These are phyloP conservation scores for Cactoblastis cactorum DNA, from an alignment of 2,888 invertebrate species.

Conservation along the genomic window DNA sequence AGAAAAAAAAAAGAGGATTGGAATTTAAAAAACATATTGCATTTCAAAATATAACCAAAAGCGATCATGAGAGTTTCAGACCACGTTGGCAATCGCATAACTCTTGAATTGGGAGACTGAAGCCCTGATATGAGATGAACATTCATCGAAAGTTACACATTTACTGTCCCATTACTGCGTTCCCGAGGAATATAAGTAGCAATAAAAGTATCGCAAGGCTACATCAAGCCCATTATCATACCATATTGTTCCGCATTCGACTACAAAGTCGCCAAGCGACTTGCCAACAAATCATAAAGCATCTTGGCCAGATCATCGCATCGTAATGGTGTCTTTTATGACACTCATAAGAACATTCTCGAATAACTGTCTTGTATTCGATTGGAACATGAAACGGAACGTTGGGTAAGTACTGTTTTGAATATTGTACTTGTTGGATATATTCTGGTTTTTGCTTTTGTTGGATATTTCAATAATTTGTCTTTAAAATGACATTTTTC, in stretches of 20 bases:
- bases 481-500: no score
- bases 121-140: no score
- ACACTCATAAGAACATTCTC: constrained; percentile 24
- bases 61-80: no score
- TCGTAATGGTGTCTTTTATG: constrained; percentile 36
- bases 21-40: no score
- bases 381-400: constrained; percentile 37
- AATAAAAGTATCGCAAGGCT: constrained; percentile 1
- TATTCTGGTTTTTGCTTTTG: not conserved
- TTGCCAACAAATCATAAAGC: constrained; percentile 22
- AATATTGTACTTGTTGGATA: not conserved
- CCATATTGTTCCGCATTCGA: constrained; percentile 2
- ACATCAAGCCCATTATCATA: constrained; percentile 4
- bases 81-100: no score
- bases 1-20: no score
- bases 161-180: not conserved
- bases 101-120: no score
- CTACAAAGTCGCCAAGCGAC: constrained; percentile 4
- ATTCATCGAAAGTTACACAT: not conserved
- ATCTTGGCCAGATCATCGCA: constrained; percentile 32
- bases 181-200: not conserved
- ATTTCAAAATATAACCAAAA: no score
- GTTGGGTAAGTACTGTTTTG: not conserved
- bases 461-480: not conserved
- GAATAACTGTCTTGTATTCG: constrained; percentile 43